Evolutionary conservation across 1,140 invertebrate species (phyloP).

Genomic region (Ceratitis capitata): DNA sequence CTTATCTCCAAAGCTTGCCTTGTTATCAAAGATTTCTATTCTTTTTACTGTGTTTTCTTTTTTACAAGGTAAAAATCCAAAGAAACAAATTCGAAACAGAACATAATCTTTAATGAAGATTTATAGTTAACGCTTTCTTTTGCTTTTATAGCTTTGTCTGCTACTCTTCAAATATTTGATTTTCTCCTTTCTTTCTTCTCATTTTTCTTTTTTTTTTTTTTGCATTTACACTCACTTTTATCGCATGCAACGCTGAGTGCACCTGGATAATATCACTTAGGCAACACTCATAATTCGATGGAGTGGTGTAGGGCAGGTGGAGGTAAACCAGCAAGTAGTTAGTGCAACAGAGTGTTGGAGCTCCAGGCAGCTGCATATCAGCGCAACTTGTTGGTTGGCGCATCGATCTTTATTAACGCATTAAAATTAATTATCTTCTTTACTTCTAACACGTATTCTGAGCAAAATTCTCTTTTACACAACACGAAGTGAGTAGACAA

Average conservation of each 20-base stretch:
- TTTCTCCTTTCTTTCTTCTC: not conserved
- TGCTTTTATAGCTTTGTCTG: not conserved
- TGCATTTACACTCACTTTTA: not conserved
- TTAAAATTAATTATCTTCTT: conserved; percentile 38
- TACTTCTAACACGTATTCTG: conserved; percentile 21
- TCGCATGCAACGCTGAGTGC: not conserved
- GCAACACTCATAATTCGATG: not conserved
- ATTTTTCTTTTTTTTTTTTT: not conserved
- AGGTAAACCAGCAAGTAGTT: not conserved
- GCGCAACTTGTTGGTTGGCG: not conserved
- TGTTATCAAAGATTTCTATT: not conserved
- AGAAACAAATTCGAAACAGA: not conserved
- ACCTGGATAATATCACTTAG: not conserved
- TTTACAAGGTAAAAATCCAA: not conserved
- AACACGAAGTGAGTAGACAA: not conserved
- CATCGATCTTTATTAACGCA: conserved; percentile 33
- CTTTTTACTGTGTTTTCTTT: not conserved
- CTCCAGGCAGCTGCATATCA: not conserved
- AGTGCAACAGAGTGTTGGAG: not conserved
- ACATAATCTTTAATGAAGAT: not conserved
- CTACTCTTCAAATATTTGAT: not conserved
- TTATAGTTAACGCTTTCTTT: conserved; percentile 13
- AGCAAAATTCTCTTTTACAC: conserved; percentile 6
- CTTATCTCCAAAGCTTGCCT: not conserved
- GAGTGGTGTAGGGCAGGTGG: too few relatives aligned